Evolutionary conservation across 2,888 invertebrate species (phyloP), one percentile per base, ranked within the genome.

Genomic region (Phrixothrix hirtus): DNA sequence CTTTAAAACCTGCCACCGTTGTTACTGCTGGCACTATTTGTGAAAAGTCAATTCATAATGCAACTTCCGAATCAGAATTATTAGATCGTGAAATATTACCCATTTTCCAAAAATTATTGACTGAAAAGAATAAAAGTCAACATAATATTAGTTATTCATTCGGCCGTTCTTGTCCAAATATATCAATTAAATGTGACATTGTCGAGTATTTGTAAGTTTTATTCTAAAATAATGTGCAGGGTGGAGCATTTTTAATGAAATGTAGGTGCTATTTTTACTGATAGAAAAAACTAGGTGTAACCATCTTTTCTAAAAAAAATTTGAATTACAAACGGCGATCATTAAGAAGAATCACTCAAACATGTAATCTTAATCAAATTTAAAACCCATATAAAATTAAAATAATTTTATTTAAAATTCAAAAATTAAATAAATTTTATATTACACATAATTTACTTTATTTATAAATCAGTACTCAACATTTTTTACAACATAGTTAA

Each of bases 171-270:
- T 94, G 94, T 75, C 94, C 94, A 16, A 93, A 93, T 80, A 93
- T 93, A 78, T 92, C 93, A 56, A 93, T 95, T 67, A 94, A 94
- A 78, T 94, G 94, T 81, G 94, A 94, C 80, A 94, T 95, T 68
- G 94, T 94, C 66, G 94, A 94, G 73, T 94, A 95, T 77, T 85
- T 94, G 77, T 93, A 88, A 81, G 29, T 37, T 38, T 29, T 38
- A 21, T 30, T 30, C 26, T 27, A n/a, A n/a, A n/a, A 10, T 12
- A 17, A 44, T 21, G 27, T 9, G 13, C n/a, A n/a, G n/a, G n/a
- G n/a, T n/a, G n/a, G n/a, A n/a, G n/a, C n/a, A n/a, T n/a, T n/a
- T n/a, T n/a, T n/a, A n/a, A n/a, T n/a, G n/a, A n/a, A n/a, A n/a
- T n/a, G n/a, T n/a, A n/a, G n/a, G n/a, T n/a, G n/a, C n/a, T n/a